phyloP scores from a whole-genome alignment of 1,140 invertebrate species.

The Wiebesia pumilae region DNA sequence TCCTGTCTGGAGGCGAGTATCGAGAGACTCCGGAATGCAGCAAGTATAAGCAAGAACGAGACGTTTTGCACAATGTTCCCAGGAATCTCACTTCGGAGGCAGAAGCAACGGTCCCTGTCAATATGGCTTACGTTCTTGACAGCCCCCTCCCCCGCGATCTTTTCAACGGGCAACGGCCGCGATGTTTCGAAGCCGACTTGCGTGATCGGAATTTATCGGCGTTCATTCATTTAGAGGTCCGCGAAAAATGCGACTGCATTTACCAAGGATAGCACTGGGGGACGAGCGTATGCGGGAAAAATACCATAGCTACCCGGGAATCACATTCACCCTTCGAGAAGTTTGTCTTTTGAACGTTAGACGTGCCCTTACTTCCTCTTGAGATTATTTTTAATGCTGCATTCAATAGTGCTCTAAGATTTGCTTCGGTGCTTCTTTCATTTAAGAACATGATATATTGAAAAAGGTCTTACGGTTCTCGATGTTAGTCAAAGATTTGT shows the following conservation, averaged over 20 bases:
- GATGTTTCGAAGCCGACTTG: neutral
- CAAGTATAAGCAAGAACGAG: neutral
- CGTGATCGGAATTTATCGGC: conserved; percentile 47
- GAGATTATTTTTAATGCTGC: neutral
- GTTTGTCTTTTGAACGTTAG: neutral
- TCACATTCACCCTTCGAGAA: neutral
- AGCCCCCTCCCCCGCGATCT: neutral
- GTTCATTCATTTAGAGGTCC: conserved; percentile 47
- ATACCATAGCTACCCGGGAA: neutral
- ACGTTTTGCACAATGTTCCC: conserved; percentile 29
- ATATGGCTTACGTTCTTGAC: neutral
- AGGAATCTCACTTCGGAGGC: conserved; percentile 27
- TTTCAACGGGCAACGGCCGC: too few species aligned
- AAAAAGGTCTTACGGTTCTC: too few species aligned
- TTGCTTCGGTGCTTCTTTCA: neutral
- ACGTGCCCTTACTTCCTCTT: too few species aligned
- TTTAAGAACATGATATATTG: neutral
- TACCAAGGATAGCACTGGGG: neutral
- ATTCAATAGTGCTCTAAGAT: too few species aligned
- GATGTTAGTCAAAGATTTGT: too few species aligned
- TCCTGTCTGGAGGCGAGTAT: neutral
- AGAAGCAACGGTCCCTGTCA: neutral
- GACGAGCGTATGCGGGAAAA: neutral
- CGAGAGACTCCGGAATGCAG: conserved; percentile 28
- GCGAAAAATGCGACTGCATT: conserved; percentile 41